Conservation (phyloP, 2,888 invertebrate species). For the Timandra comae region DNA sequence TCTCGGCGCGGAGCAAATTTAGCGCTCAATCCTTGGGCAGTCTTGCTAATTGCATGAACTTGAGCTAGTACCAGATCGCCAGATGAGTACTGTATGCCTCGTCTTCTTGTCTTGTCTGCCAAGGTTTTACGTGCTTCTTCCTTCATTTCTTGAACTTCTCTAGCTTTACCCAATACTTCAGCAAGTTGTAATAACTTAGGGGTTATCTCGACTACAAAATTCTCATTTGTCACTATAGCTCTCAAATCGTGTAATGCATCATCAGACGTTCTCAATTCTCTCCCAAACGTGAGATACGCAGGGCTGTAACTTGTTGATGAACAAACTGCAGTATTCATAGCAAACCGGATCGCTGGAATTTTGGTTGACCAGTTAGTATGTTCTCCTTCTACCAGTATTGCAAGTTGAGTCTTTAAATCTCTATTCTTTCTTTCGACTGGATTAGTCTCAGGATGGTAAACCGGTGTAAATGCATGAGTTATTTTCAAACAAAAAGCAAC, state of each 20-base stretch:
- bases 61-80: constrained; percentile 9
- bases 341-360: constrained; percentile 11
- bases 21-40: not conserved
- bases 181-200: constrained; percentile 4
- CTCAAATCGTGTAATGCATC: constrained; percentile 3
- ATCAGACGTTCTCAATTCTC: constrained; percentile 8
- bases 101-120: not conserved
- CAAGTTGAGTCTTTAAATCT: constrained; percentile 19
- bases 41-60: constrained; percentile 1
- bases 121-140: constrained; percentile 5
- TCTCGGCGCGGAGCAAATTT: constrained; percentile 10
- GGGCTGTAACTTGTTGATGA: constrained; percentile 4
- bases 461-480: constrained; percentile 24
- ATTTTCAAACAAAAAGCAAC: constrained; percentile 20
- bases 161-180: not conserved
- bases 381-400: constrained; percentile 8
- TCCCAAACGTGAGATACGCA: constrained; percentile 14
- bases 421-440: constrained; percentile 17
- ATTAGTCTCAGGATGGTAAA: constrained; percentile 33
- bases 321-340: constrained; percentile 11
- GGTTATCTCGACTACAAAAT: constrained; percentile 9
- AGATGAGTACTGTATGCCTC: constrained; percentile 1
- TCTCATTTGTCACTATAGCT: constrained; percentile 6
- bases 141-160: constrained; percentile 7
- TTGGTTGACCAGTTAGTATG: constrained; percentile 8